These are phyloP conservation scores for Magallana ariakensis DNA, from an alignment of 1,140 invertebrate genomes.

Conservation along the genomic window DNA sequence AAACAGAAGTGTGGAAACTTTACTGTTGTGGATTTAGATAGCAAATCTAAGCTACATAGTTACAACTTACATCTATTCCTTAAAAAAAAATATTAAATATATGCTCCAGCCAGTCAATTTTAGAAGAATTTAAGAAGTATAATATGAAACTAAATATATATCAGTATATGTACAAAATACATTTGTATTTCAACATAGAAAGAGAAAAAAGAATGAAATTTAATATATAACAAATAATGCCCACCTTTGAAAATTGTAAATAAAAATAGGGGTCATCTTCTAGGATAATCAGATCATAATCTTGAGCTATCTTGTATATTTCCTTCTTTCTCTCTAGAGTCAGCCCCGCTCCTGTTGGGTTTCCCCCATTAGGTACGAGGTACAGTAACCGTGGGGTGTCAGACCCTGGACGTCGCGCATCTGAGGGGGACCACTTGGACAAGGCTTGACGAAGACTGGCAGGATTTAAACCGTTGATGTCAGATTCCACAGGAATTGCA, in stretches of 20 bases:
- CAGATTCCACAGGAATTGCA: conserved; percentile 73
- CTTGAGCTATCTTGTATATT: conserved; percentile 87
- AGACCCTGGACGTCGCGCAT: conserved; percentile 65
- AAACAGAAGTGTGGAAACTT: conserved; percentile 18
- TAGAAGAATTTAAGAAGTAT: no score
- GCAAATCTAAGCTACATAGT: no score
- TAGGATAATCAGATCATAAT: conserved; percentile 88
- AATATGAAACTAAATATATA: no score
- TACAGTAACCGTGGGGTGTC: conserved; percentile 82
- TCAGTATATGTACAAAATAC: no score
- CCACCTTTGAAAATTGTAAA: conserved; percentile 84
- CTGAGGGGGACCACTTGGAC: conserved; percentile 72
- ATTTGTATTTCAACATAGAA: no score
- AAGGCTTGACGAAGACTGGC: conserved; percentile 69
- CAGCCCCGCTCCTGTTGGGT: conserved; percentile 87
- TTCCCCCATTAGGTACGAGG: conserved; percentile 84
- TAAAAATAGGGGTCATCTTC: conserved; percentile 92
- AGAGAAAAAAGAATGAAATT: not conserved
- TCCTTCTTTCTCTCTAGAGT: conserved; percentile 84
- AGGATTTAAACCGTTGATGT: conserved; percentile 77
- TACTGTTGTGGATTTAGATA: no score
- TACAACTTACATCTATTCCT: no score
- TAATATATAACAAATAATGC: not conserved
- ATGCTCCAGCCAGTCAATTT: no score
- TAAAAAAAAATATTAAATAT: no score